These are phyloP conservation scores for Xenopus laevis DNA, from an alignment of 2,113 vertebrate species.

Conservation along the genomic window DNA sequence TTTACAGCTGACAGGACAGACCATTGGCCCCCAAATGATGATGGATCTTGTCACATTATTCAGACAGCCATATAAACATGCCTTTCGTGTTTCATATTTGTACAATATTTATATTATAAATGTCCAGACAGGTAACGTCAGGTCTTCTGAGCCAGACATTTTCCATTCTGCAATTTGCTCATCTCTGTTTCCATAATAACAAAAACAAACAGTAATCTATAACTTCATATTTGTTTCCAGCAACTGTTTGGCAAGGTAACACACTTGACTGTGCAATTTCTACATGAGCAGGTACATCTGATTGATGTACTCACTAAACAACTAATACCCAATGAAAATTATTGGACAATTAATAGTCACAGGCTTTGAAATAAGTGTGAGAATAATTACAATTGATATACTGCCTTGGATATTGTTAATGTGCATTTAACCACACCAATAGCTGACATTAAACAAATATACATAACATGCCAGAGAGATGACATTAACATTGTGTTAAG, in stretches of 20 bases:
- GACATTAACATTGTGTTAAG: background rate
- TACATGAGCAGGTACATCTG: background rate
- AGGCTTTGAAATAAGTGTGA: background rate
- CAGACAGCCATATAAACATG: too few species aligned
- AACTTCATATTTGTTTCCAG: constrained; percentile 7
- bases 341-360: constrained; percentile 29
- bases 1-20: too few species aligned
- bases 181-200: too few species aligned
- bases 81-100: too few species aligned
- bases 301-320: constrained; percentile 31
- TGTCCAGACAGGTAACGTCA: too few species aligned
- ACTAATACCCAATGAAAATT: constrained; percentile 7
- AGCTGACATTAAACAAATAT: background rate
- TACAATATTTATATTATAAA: too few species aligned
- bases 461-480: background rate
- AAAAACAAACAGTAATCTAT: too few species aligned
- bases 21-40: too few species aligned
- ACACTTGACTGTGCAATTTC: constrained; percentile 7
- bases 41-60: too few species aligned
- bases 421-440: background rate
- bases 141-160: too few species aligned
- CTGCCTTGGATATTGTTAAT: constrained; percentile 12
- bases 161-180: too few species aligned
- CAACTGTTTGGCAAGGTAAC: constrained; percentile 4
- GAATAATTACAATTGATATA: constrained; percentile 28